Conservation (phyloP, 1,140 invertebrate species). For the Drosophila ficusphila region DNA sequence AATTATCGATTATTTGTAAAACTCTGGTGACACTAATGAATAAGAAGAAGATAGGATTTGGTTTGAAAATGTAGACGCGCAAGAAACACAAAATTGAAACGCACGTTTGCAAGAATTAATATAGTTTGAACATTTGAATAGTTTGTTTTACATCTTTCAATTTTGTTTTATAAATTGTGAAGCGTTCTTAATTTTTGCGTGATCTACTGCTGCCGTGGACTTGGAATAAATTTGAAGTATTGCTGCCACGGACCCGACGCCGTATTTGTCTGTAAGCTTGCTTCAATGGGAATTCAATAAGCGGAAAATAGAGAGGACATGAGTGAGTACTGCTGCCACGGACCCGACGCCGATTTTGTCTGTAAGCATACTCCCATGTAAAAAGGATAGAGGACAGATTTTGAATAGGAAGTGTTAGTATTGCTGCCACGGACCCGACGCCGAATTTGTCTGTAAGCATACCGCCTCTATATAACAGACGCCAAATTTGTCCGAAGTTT, state of each 20-base stretch:
- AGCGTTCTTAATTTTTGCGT: not conserved
- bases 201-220: not conserved
- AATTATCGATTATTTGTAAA: no score
- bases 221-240: not conserved
- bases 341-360: not conserved
- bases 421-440: not conserved
- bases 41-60: no score
- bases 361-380: not conserved
- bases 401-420: not conserved
- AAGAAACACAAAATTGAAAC: no score
- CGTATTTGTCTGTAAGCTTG: not conserved
- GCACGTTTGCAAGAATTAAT: no score
- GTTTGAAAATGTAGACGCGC: no score
- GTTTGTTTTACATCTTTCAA: not conserved
- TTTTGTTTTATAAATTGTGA: not conserved
- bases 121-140: no score
- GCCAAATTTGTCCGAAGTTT: not conserved
- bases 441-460: no score
- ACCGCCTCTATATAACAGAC: no score
- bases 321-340: not conserved
- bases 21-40: no score
- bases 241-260: not conserved
- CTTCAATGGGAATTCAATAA: not conserved
- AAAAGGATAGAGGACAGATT: no score
- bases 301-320: no score